A percentile compares a stretch with the other conserved stretches of the same genome.
These are phyloP conservation scores for Microchirus variegatus DNA, from an alignment of 2,797 vertebrate species.

Conservation along the genomic window DNA sequence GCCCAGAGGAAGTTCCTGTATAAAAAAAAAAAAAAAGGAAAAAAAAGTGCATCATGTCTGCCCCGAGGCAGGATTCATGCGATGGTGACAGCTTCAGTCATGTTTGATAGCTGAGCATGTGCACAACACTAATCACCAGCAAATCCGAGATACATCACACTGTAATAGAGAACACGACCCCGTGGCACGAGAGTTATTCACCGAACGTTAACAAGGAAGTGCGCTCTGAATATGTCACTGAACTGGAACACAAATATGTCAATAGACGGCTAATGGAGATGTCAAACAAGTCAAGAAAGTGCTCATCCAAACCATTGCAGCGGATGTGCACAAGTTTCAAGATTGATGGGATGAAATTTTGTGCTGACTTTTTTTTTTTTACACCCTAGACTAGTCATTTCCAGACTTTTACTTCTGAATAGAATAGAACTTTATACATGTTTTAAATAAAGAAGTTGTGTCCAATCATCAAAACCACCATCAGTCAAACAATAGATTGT, in stretches of 20 bases:
- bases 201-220: constrained; percentile 40
- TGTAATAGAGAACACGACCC: constrained; percentile 44
- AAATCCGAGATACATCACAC: constrained; percentile 39
- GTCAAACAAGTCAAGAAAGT: no score
- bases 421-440: no score
- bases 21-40: constrained; percentile 58
- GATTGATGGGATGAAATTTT: no score
- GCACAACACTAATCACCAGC: constrained; percentile 51
- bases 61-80: constrained; percentile 39
- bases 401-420: no score
- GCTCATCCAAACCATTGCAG: no score
- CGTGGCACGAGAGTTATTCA: constrained; percentile 11
- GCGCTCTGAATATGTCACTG: constrained; percentile 20
- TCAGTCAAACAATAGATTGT: no score
- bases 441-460: no score
- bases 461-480: no score
- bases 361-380: no score
- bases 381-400: no score
- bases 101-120: constrained; percentile 52
- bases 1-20: constrained; percentile 56
- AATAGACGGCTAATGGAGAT: not conserved
- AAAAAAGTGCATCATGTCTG: constrained; percentile 68
- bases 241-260: constrained; percentile 16
- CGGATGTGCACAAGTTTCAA: no score
- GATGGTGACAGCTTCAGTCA: constrained; percentile 57